Conservation (phyloP, 1,140 invertebrate genomes). For the Teleopsis dalmanni region DNA sequence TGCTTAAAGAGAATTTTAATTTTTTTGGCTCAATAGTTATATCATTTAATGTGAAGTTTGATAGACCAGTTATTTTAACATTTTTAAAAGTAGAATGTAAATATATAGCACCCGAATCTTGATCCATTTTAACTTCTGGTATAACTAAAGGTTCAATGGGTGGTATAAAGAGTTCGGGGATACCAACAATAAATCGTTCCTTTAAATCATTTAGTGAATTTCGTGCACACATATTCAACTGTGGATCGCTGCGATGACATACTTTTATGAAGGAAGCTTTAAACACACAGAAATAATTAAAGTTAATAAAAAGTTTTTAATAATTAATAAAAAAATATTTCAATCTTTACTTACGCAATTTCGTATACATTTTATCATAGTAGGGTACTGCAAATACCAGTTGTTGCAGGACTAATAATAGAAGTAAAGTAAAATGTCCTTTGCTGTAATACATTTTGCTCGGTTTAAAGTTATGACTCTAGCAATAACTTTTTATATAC, state of each 20-base stretch:
- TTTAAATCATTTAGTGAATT: constrained; percentile 50
- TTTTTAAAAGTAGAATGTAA: constrained; percentile 34
- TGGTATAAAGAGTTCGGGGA: constrained; percentile 57
- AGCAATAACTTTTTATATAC: too few relatives aligned
- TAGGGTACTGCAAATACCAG: not conserved
- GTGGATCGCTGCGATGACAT: constrained; percentile 55
- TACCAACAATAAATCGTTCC: constrained; percentile 49
- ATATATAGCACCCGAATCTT: constrained; percentile 36
- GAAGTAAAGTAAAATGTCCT: too few relatives aligned
- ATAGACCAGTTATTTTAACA: constrained; percentile 30
- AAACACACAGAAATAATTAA: too few relatives aligned
- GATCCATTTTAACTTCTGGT: constrained; percentile 45
- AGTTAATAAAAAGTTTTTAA: constrained; percentile 11
- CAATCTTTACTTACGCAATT: constrained; percentile 23
- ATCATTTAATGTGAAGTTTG: constrained; percentile 26
- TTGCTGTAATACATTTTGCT: too few relatives aligned
- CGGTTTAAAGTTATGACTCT: too few relatives aligned
- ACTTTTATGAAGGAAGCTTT: constrained; percentile 58
- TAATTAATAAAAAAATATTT: not conserved
- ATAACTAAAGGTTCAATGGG: constrained; percentile 54
- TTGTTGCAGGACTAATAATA: too few relatives aligned
- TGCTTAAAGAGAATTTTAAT: constrained; percentile 46
- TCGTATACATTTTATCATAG: constrained; percentile 6
- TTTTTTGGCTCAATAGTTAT: constrained; percentile 49
- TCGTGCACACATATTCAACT: constrained; percentile 52